Evolutionary conservation across 2,888 invertebrate genomes (phyloP).

Genomic region (Phengaris alcon): DNA sequence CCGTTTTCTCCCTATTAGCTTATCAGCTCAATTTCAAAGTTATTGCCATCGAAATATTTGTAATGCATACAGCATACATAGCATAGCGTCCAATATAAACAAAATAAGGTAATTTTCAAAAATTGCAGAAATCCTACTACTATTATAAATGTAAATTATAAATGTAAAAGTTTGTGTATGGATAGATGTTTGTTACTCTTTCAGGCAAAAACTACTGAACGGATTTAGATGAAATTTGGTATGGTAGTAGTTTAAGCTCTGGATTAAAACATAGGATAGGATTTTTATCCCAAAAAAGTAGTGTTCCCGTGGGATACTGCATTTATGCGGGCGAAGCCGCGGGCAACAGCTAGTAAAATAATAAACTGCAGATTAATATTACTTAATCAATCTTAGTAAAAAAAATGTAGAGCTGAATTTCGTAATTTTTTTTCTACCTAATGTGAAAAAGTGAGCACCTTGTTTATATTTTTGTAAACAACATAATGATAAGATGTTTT

Average conservation of each 20-base stretch:
- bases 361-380: not conserved
- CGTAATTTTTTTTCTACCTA: not conserved
- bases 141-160: too few species aligned
- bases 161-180: too few species aligned
- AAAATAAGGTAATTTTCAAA: not conserved
- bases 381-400: not conserved
- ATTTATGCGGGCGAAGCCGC: too few species aligned
- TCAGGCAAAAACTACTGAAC: too few species aligned
- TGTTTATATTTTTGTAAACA: not conserved
- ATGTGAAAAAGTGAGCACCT: not conserved
- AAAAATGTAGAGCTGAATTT: not conserved
- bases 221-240: too few species aligned
- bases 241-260: too few species aligned
- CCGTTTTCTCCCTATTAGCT: slow-evolving; percentile 17
- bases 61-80: not conserved
- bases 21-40: slow-evolving; percentile 17
- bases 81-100: not conserved
- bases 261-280: too few species aligned
- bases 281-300: too few species aligned
- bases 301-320: too few species aligned
- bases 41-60: slow-evolving; percentile 2
- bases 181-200: too few species aligned
- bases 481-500: not conserved
- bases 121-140: not conserved
- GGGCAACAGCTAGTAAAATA: not conserved